These are phyloP conservation scores for Procapra przewalskii DNA, from an alignment of 2,113 vertebrate genomes.

Conservation along the genomic window DNA sequence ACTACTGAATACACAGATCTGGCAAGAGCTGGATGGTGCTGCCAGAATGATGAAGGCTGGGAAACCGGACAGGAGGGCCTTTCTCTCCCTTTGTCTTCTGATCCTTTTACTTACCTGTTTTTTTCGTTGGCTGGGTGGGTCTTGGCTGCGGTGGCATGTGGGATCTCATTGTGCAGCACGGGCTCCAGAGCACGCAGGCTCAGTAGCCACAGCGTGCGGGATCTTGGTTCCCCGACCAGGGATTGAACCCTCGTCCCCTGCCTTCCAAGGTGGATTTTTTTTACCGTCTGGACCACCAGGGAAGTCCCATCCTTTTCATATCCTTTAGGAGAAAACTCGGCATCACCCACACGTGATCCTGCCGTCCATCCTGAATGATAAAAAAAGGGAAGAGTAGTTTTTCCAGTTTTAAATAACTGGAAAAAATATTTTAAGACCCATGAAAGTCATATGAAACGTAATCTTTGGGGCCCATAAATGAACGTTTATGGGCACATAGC, in stretches of 20 bases:
- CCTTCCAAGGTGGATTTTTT: background rate
- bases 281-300: background rate
- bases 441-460: background rate
- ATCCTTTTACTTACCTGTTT: background rate
- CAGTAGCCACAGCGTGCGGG: background rate
- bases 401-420: background rate
- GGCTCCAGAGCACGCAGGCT: background rate
- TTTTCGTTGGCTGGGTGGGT: background rate
- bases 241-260: background rate
- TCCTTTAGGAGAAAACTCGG: background rate
- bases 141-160: rapidly evolving
- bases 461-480: background rate
- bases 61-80: background rate
- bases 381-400: background rate
- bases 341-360: background rate
- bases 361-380: no score
- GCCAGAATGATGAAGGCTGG: background rate
- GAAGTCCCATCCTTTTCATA: background rate
- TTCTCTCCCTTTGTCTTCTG: background rate
- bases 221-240: background rate
- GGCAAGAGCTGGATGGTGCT: background rate
- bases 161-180: background rate
- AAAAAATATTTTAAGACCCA: background rate
- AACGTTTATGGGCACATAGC: background rate
- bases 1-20: background rate